These are phyloP conservation scores for Mobula birostris DNA, from an alignment of 2,113 vertebrate species.

Conservation along the genomic window DNA sequence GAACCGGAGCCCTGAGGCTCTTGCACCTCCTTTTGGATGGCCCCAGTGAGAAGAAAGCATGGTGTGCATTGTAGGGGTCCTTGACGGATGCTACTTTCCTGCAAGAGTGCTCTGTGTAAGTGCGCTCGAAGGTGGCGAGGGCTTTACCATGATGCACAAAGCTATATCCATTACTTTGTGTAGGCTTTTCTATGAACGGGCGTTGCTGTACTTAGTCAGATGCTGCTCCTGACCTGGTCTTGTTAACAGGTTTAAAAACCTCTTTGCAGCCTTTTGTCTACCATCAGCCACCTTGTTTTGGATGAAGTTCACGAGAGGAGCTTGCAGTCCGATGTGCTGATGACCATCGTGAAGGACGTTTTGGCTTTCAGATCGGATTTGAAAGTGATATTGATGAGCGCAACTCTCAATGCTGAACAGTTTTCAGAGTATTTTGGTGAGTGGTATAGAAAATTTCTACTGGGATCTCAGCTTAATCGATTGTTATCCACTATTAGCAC, in stretches of 20 bases:
- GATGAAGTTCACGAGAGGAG: constrained; percentile 96
- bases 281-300: constrained; percentile 82
- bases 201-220: background rate
- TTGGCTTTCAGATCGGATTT: constrained; percentile 69
- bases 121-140: too few relatives aligned
- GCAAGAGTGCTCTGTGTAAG: too few relatives aligned
- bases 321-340: constrained; percentile 89
- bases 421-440: constrained; percentile 92
- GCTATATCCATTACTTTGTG: too few relatives aligned
- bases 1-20: too few relatives aligned
- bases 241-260: background rate
- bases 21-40: too few relatives aligned
- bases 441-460: constrained; percentile 36
- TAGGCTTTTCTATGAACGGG: too few relatives aligned
- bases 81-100: too few relatives aligned
- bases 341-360: constrained; percentile 83
- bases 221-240: background rate
- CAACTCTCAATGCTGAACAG: constrained; percentile 91
- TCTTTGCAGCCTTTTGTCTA: constrained; percentile 66
- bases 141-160: too few relatives aligned
- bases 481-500: background rate
- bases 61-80: too few relatives aligned
- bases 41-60: too few relatives aligned
- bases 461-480: background rate
- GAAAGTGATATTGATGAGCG: constrained; percentile 91